phyloP scores from a whole-genome alignment of 2,113 vertebrate species.

The Charadrius vociferus region DNA sequence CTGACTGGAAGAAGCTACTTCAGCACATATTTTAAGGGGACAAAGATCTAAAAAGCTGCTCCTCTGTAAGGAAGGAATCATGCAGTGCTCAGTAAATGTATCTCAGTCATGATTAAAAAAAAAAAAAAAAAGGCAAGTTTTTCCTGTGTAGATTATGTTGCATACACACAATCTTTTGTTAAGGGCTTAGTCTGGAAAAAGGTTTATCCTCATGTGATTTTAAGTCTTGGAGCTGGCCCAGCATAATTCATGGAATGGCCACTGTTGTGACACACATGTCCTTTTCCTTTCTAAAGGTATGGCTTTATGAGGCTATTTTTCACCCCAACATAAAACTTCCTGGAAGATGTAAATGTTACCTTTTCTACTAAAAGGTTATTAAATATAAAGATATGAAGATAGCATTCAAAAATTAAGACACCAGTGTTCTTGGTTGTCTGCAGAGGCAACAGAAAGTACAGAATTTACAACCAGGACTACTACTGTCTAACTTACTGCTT shows the following conservation, averaged over 20 bases:
- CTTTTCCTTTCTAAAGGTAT: not conserved
- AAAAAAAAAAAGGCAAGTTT: not conserved
- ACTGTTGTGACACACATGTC: not conserved
- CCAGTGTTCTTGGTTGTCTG: not conserved
- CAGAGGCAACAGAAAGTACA: not conserved
- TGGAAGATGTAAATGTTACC: not conserved
- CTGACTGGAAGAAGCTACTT: constrained; percentile 19
- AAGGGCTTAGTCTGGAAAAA: not conserved
- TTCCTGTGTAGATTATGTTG: not conserved
- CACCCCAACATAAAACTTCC: not conserved
- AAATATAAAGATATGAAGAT: not conserved
- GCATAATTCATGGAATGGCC: not conserved
- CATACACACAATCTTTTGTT: not conserved
- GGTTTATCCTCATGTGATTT: not conserved
- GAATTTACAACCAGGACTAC: not conserved
- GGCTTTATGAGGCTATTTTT: not conserved
- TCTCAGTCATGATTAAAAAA: not conserved
- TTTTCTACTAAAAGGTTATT: not conserved
- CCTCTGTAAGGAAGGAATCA: not conserved
- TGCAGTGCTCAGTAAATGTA: not conserved
- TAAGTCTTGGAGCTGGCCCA: not conserved
- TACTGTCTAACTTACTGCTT: not conserved
- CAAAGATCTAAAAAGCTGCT: not conserved
- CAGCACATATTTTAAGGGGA: not conserved
- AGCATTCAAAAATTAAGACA: not conserved